A percentile compares a stretch with the other conserved stretches of the same genome.
Conservation (phyloP, 2,797 vertebrate species). For the Hafferia zeledoni region DNA sequence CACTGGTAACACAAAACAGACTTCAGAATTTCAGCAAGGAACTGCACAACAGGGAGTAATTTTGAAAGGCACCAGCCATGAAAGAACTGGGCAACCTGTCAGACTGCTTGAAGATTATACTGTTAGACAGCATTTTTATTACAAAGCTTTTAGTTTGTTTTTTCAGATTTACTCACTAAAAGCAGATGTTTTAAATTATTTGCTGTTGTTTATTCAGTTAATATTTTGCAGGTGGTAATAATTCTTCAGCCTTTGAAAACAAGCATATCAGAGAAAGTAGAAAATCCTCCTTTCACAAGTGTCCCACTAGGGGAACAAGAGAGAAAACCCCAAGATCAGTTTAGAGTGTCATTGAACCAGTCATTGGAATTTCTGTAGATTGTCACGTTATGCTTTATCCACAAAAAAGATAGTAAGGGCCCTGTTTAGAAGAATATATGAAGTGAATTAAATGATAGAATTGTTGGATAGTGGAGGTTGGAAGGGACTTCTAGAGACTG, state of each 20-base stretch:
- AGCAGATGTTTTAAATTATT: slow-evolving; percentile 17
- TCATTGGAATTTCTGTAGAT: neutral
- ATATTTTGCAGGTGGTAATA: slow-evolving; percentile 35
- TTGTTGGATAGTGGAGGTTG: neutral
- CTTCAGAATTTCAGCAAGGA: slow-evolving; percentile 62
- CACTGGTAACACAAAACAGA: slow-evolving; percentile 68
- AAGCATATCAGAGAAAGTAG: neutral
- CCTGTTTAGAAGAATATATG: neutral
- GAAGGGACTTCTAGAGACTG: neutral
- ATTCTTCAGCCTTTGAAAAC: neutral
- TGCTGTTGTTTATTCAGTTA: slow-evolving; percentile 6
- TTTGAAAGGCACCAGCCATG: slow-evolving; percentile 52
- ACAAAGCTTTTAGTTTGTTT: slow-evolving; percentile 41
- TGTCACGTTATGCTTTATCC: neutral
- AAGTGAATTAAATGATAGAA: neutral
- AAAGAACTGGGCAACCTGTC: slow-evolving; percentile 42
- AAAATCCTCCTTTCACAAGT: neutral
- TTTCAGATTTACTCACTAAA: slow-evolving; percentile 28
- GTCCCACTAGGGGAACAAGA: neutral
- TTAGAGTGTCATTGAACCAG: neutral
- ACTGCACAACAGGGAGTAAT: slow-evolving; percentile 63
- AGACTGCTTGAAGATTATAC: neutral
- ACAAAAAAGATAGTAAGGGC: neutral
- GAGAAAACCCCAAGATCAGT: neutral
- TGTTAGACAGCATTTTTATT: slow-evolving; percentile 25